A percentile compares a stretch with the other conserved stretches of the same genome.
phyloP scores from a whole-genome alignment of 2,888 invertebrate species.

The Lamellibrachia satsuma region DNA sequence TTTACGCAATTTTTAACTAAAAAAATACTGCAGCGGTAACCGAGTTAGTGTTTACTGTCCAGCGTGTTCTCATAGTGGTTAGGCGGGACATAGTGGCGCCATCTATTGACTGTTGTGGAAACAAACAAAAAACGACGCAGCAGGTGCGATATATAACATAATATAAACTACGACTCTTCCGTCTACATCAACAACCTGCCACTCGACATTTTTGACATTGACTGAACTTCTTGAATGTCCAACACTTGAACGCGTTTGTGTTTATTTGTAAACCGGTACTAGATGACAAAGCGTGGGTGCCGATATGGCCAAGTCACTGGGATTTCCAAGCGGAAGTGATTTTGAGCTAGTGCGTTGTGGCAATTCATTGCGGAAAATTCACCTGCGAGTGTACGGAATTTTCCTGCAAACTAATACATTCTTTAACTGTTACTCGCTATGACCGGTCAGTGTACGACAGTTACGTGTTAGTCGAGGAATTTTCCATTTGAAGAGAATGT shows the following conservation, averaged over 20 bases:
- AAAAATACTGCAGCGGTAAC: background rate
- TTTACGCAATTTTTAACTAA: too few species aligned
- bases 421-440: background rate
- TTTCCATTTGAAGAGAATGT: background rate
- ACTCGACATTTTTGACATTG: background rate
- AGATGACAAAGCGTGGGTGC: background rate
- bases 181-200: background rate
- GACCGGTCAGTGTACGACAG: background rate
- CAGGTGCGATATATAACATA: background rate
- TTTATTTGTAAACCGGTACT: background rate
- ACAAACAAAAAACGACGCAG: background rate
- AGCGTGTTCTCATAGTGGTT: background rate
- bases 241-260: background rate
- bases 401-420: background rate
- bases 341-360: background rate
- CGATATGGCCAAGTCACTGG: background rate
- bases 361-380: background rate
- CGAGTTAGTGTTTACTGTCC: background rate
- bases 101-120: background rate
- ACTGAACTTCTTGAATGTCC: background rate
- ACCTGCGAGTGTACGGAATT: background rate
- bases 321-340: background rate
- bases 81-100: background rate
- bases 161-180: background rate
- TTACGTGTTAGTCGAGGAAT: background rate